Evolutionary conservation across 2,888 invertebrate species (phyloP).

Genomic region (Hipparchia sbordonii): DNA sequence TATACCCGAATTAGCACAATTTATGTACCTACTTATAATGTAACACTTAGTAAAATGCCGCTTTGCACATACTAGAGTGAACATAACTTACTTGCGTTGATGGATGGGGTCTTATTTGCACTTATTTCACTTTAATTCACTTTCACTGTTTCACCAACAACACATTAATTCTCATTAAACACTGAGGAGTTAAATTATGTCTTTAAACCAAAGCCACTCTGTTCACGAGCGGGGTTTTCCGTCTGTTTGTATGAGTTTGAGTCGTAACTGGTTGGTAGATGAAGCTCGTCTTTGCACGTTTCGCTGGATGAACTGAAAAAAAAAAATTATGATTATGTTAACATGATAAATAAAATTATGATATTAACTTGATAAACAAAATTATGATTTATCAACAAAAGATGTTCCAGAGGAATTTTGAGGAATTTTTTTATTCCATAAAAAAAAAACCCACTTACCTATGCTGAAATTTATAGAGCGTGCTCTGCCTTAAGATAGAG

Average conservation of each 20-base stretch:
- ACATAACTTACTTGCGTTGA: background rate
- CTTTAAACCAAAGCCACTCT: slow-evolving; percentile 58
- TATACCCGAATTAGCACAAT: no score
- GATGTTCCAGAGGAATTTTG: no score
- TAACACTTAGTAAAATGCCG: no score
- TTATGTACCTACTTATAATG: no score
- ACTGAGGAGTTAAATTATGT: background rate
- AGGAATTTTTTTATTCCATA: no score
- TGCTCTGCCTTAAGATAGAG: no score
- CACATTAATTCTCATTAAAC: background rate
- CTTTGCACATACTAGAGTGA: background rate
- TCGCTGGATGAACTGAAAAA: slow-evolving; percentile 73
- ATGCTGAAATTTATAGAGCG: no score
- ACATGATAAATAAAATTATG: background rate
- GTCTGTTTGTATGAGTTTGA: slow-evolving; percentile 80
- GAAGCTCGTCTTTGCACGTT: slow-evolving; percentile 72
- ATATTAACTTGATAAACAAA: no score
- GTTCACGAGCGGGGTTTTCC: slow-evolving; percentile 85
- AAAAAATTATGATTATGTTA: slow-evolving; percentile 10
- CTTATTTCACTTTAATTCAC: slow-evolving; percentile 13
- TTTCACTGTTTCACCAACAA: background rate
- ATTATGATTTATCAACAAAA: no score
- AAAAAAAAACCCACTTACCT: no score
- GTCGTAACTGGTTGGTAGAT: slow-evolving; percentile 71
- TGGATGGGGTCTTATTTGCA: slow-evolving; percentile 1